A percentile compares a stretch with the other conserved stretches of the same genome.
Evolutionary conservation across 2,113 vertebrate species (phyloP).

Genomic region (Tinamus guttatus): DNA sequence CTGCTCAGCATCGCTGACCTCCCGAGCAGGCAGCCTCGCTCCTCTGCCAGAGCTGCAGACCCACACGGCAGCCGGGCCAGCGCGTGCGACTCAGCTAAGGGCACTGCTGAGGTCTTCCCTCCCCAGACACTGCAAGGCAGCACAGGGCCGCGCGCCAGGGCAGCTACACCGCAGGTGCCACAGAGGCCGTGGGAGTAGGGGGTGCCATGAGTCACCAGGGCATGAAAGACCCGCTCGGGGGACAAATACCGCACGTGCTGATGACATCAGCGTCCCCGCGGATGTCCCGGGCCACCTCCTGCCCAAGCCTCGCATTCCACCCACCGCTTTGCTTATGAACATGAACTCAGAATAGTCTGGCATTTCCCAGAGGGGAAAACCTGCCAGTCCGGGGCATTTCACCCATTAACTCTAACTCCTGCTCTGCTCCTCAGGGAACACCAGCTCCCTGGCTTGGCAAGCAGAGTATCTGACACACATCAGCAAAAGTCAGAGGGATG

Average conservation of each 20-base stretch:
- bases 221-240: not conserved
- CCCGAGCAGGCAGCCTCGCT: not conserved
- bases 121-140: fast-evolving
- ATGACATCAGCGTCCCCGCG: not conserved
- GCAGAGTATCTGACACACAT: too few species aligned
- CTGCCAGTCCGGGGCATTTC: not conserved
- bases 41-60: not conserved
- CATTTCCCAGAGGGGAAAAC: not conserved
- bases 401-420: not conserved
- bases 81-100: not conserved
- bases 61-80: not conserved
- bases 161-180: not conserved
- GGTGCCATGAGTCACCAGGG: not conserved
- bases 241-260: not conserved
- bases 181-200: not conserved
- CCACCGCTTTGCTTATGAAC: not conserved
- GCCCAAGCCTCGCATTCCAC: not conserved
- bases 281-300: not conserved
- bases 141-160: fast-evolving
- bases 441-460: not conserved
- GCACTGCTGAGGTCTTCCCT: not conserved
- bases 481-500: fast-evolving
- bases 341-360: not conserved
- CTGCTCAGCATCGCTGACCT: not conserved
- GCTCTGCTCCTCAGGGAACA: not conserved